These are phyloP conservation scores for Prosopocoilus inquinatus DNA, from an alignment of 2,888 invertebrate genomes.

Conservation along the genomic window DNA sequence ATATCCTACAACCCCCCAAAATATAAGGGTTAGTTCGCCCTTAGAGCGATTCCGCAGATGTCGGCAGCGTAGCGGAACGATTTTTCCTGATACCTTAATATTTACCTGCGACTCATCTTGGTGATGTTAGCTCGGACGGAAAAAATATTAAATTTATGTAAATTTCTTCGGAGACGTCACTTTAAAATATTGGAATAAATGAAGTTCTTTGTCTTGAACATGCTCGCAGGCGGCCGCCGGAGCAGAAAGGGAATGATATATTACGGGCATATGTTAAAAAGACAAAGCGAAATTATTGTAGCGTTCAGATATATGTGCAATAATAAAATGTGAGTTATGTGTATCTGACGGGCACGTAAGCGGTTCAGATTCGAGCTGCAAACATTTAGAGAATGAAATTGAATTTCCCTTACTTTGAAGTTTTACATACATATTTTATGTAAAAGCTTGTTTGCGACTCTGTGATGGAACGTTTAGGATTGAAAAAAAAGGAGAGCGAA, in stretches of 20 bases:
- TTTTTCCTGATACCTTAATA: too few species aligned
- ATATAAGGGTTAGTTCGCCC: not conserved
- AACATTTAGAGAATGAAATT: constrained; percentile 33
- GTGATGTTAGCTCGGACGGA: too few species aligned
- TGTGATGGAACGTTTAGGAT: constrained; percentile 17
- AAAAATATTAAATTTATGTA: too few species aligned
- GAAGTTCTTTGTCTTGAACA: not conserved
- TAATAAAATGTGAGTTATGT: constrained; percentile 31
- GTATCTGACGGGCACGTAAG: constrained; percentile 27
- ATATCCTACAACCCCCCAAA: constrained; percentile 5
- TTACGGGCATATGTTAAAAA: constrained; percentile 29
- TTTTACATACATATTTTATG: constrained; percentile 33
- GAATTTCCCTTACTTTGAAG: constrained; percentile 32
- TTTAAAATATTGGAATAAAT: not conserved
- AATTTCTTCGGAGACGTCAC: too few species aligned
- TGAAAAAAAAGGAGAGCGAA: not conserved
- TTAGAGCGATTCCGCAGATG: not conserved
- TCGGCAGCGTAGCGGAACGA: too few species aligned
- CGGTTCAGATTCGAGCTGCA: constrained; percentile 29
- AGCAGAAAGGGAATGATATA: constrained; percentile 18
- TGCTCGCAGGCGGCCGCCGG: not conserved
- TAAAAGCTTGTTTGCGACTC: constrained; percentile 30
- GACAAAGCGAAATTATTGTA: constrained; percentile 32
- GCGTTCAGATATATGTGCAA: constrained; percentile 25
- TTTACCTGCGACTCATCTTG: too few species aligned